Percentiles rank a stretch among this genome's conserved stretches.
phyloP scores from a whole-genome alignment of 2,888 invertebrate genomes.

The Corbicula japonica region DNA sequence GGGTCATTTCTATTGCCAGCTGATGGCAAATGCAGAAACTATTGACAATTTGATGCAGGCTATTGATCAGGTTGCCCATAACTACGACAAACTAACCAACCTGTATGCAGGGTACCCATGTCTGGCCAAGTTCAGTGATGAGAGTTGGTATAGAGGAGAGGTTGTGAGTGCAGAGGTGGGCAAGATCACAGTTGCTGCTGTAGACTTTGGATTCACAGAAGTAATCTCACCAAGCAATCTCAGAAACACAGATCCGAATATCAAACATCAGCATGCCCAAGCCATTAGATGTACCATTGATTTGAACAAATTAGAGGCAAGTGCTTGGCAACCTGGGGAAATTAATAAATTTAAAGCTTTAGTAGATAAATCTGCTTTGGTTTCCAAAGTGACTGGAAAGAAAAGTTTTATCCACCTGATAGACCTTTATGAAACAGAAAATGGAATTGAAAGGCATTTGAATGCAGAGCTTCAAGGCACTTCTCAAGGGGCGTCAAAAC shows the following conservation, averaged over 20 bases:
- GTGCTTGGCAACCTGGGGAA: slow-evolving; percentile 58
- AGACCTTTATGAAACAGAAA: slow-evolving; percentile 70
- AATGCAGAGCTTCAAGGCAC: slow-evolving; percentile 63
- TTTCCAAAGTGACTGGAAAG: slow-evolving; percentile 64
- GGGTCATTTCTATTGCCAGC: slow-evolving; percentile 68
- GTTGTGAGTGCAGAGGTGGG: slow-evolving; percentile 44
- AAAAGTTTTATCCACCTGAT: slow-evolving; percentile 65
- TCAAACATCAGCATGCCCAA: slow-evolving; percentile 66
- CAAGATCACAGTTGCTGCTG: slow-evolving; percentile 58
- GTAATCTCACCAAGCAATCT: slow-evolving; percentile 38
- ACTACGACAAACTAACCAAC: slow-evolving; percentile 51
- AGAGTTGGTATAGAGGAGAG: slow-evolving; percentile 63
- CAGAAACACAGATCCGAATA: slow-evolving; percentile 47
- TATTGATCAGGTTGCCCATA: slow-evolving; percentile 63
- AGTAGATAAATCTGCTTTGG: slow-evolving; percentile 62
- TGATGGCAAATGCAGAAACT: slow-evolving; percentile 66
- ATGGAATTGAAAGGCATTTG: slow-evolving; percentile 61
- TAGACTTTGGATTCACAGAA: slow-evolving; percentile 74
- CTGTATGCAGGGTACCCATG: slow-evolving; percentile 53
- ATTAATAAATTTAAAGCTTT: slow-evolving; percentile 56
- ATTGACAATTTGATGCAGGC: slow-evolving; percentile 68
- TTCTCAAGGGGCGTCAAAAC: background rate
- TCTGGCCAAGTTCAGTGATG: slow-evolving; percentile 69
- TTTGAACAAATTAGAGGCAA: slow-evolving; percentile 46
- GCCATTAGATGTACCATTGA: slow-evolving; percentile 67